Evolutionary conservation across 2,888 invertebrate species (phyloP).

Genomic region (Spisula subtruncata): DNA sequence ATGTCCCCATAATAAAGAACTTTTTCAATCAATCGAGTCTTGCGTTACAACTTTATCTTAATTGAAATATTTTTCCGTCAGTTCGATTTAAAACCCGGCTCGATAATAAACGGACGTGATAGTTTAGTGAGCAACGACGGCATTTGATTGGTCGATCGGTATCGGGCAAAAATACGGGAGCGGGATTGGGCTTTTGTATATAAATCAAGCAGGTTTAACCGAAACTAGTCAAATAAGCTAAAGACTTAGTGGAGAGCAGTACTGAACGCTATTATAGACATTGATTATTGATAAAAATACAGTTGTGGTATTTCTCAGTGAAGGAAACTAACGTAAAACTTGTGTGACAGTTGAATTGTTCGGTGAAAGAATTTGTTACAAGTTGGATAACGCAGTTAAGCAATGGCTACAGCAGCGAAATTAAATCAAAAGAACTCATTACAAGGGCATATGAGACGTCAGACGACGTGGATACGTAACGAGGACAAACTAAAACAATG

Average conservation of each 20-base stretch:
- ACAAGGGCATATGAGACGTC: slow-evolving; percentile 37
- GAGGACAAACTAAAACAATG: slow-evolving; percentile 76
- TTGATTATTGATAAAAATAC: slow-evolving; percentile 45
- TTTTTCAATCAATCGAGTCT: slow-evolving; percentile 22
- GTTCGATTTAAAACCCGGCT: slow-evolving; percentile 35
- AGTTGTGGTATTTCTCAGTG: slow-evolving; percentile 18
- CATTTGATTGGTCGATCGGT: slow-evolving; percentile 51
- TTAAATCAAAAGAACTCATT: slow-evolving; percentile 32
- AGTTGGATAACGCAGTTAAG: not conserved
- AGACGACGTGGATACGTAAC: slow-evolving; percentile 73
- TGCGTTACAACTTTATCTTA: slow-evolving; percentile 45
- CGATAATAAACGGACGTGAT: slow-evolving; percentile 33
- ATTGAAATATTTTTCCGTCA: slow-evolving; percentile 55
- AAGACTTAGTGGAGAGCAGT: slow-evolving; percentile 7
- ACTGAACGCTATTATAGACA: slow-evolving; percentile 19
- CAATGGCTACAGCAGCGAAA: slow-evolving; percentile 47
- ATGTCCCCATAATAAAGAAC: not conserved
- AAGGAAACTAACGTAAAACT: not conserved
- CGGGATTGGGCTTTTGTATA: slow-evolving; percentile 33
- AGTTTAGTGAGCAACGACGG: slow-evolving; percentile 39
- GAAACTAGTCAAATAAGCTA: slow-evolving; percentile 21
- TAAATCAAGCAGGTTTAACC: slow-evolving; percentile 45
- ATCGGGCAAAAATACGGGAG: slow-evolving; percentile 30
- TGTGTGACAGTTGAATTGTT: not conserved
- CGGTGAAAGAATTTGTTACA: not conserved